A percentile compares a stretch with the other conserved stretches of the same genome.
These are phyloP conservation scores for Sialis lutaria DNA, from an alignment of 2,888 invertebrate species.

Conservation along the genomic window DNA sequence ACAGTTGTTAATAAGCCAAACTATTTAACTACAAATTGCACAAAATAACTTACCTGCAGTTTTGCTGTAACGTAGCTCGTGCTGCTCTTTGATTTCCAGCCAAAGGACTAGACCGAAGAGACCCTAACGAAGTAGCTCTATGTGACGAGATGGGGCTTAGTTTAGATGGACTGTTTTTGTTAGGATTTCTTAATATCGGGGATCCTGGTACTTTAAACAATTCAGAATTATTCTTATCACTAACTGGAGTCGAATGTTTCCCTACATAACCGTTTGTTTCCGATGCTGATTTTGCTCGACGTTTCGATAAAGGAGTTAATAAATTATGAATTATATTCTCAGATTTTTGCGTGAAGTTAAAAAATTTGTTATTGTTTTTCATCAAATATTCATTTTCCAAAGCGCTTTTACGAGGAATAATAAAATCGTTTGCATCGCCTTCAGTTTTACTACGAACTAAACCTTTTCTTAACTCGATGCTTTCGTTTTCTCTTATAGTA, in stretches of 20 bases:
- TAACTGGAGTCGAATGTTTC: slow-evolving; percentile 15
- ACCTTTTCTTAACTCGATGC: neutral
- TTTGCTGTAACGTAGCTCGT: too few species aligned
- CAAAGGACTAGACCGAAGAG: slow-evolving; percentile 16
- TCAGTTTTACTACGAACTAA: neutral
- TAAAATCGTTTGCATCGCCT: neutral
- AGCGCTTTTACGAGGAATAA: neutral
- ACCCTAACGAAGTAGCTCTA: slow-evolving; percentile 19
- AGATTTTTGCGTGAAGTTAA: slow-evolving; percentile 17
- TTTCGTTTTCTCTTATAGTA: neutral
- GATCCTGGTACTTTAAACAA: slow-evolving; percentile 17
- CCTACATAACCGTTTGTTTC: slow-evolving; percentile 5
- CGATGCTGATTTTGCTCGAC: slow-evolving; percentile 15
- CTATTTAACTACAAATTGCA: too few species aligned
- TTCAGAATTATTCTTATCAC: slow-evolving; percentile 11
- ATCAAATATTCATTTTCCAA: neutral
- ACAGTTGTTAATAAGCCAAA: too few species aligned
- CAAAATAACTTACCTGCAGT: too few species aligned
- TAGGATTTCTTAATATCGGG: slow-evolving; percentile 13
- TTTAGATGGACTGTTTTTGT: neutral
- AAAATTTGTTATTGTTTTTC: slow-evolving; percentile 10
- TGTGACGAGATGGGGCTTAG: slow-evolving; percentile 2
- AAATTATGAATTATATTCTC: slow-evolving; percentile 34
- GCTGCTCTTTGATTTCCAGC: slow-evolving; percentile 4
- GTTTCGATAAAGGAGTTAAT: slow-evolving; percentile 37